phyloP scores from a whole-genome alignment of 2,113 vertebrate genomes.

The Mirza zaza region DNA sequence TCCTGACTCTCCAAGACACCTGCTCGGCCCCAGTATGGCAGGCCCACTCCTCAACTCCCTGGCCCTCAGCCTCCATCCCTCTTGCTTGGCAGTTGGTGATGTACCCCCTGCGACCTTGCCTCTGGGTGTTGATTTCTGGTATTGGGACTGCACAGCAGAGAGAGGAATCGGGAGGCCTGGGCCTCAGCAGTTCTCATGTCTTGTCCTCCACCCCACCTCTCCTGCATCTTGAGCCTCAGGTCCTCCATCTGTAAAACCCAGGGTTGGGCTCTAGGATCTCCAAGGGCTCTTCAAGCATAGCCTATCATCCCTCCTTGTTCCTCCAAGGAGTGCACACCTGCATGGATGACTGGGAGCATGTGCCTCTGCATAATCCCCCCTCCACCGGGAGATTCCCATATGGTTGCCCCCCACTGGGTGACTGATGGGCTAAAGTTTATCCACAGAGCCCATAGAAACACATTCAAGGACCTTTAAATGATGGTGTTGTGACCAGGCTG shows the following conservation, averaged over 20 bases:
- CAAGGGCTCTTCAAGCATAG: not conserved
- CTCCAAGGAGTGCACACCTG: not conserved
- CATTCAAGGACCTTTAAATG: not conserved
- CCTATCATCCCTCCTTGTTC: not conserved
- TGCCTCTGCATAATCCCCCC: too few relatives aligned
- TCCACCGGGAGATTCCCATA: accelerated
- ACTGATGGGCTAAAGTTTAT: not conserved
- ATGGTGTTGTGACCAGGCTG: not conserved
- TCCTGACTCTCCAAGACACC: not conserved
- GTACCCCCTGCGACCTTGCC: not conserved
- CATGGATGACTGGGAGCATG: too few relatives aligned
- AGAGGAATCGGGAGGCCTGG: not conserved
- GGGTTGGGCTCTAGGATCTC: not conserved
- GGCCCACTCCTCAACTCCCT: not conserved
- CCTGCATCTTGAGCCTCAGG: not conserved
- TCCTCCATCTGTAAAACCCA: not conserved
- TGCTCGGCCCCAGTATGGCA: not conserved
- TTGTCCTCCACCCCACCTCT: accelerated
- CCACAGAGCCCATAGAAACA: not conserved
- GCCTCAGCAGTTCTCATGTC: not conserved
- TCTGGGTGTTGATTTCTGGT: not conserved
- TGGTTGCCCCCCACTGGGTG: not conserved
- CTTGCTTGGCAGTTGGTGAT: not conserved
- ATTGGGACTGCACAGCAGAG: not conserved
- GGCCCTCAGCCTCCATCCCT: not conserved